Evolutionary conservation across 2,888 invertebrate species (phyloP).

Genomic region (Cantharis rufa): DNA sequence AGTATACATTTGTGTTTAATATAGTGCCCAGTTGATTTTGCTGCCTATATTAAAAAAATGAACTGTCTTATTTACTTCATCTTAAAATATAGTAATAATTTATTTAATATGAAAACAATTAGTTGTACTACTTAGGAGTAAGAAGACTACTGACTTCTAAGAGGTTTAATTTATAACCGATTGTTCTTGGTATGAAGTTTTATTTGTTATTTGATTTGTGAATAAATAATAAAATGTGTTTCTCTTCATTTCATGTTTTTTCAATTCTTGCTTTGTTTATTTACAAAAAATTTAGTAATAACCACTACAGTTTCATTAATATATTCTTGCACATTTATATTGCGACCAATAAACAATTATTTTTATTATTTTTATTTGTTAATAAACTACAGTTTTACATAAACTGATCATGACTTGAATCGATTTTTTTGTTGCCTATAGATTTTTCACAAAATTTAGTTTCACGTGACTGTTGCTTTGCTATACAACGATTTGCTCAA

Average conservation of each 20-base stretch:
- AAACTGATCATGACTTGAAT: background rate
- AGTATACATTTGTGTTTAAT: slow-evolving; percentile 19
- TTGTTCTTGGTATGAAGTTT: background rate
- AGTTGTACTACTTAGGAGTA: background rate
- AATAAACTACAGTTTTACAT: background rate
- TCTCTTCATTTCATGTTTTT: background rate
- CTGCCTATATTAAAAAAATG: background rate
- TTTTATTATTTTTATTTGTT: background rate
- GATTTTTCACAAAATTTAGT: background rate
- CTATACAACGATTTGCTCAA: no score
- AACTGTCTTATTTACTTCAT: background rate
- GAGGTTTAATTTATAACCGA: background rate
- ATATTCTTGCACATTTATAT: background rate
- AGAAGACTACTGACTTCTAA: background rate
- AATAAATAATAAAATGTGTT: background rate
- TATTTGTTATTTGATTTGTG: background rate
- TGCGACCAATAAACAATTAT: background rate
- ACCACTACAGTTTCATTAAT: background rate
- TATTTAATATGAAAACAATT: background rate
- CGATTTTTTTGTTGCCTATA: background rate
- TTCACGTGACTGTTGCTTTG: no score
- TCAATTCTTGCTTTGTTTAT: background rate
- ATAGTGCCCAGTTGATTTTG: background rate
- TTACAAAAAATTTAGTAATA: background rate
- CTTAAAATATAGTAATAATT: background rate